phyloP scores from a whole-genome alignment of 23 tunicate species.

The Phallusia fumigata region DNA sequence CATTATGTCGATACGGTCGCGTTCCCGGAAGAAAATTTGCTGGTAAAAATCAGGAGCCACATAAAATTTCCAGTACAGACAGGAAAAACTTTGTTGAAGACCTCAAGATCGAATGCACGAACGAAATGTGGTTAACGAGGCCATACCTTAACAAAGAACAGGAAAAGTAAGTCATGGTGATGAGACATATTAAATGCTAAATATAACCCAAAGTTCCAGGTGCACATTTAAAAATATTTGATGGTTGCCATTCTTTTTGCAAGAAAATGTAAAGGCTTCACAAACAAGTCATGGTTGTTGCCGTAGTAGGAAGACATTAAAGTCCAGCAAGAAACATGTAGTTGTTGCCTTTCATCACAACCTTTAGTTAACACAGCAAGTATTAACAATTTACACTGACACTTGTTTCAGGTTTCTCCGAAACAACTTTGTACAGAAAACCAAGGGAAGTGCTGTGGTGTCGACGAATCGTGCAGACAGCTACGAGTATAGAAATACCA shows the following conservation, averaged over 20 bases:
- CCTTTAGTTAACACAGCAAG: too few species aligned
- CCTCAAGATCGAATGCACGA: constrained; percentile 50
- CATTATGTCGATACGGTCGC: constrained; percentile 11
- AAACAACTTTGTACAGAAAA: constrained; percentile 38
- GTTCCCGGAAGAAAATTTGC: constrained; percentile 31
- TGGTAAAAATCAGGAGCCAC: constrained; percentile 83
- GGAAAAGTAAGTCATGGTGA: constrained; percentile 26
- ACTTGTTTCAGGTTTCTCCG: constrained; percentile 20
- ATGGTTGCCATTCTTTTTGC: too few species aligned
- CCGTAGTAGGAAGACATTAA: too few species aligned
- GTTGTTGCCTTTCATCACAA: too few species aligned
- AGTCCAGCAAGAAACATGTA: too few species aligned
- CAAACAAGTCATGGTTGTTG: too few species aligned
- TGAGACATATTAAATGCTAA: too few species aligned
- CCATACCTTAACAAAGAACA: constrained; percentile 56
- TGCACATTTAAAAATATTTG: too few species aligned
- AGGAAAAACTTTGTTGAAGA: constrained; percentile 55
- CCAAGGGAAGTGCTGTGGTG: constrained; percentile 36
- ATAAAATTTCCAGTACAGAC: constrained; percentile 20
- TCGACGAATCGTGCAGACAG: constrained; percentile 18
- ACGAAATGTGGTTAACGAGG: constrained; percentile 91
- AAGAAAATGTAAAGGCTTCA: too few species aligned
- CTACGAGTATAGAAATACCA: constrained; percentile 30
- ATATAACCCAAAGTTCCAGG: too few species aligned
- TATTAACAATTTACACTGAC: too few species aligned